A percentile compares a stretch with the other conserved stretches of the same genome.
phyloP scores from a whole-genome alignment of 2,888 invertebrate genomes.

The Epirrhoe tristata region DNA sequence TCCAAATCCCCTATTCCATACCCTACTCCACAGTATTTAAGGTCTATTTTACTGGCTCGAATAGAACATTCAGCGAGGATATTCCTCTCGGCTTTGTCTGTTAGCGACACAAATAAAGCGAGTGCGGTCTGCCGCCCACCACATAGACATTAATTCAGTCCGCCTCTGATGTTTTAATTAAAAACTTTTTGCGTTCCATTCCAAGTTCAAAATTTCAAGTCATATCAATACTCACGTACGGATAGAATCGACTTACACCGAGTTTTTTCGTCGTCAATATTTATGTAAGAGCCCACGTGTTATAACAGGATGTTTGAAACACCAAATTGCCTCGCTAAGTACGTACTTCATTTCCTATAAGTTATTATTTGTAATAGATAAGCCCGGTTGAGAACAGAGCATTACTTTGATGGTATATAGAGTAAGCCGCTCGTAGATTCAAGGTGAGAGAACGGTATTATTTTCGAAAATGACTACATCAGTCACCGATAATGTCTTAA shows the following conservation, averaged over 20 bases:
- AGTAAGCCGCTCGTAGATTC: slow-evolving; percentile 75
- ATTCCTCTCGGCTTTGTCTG: slow-evolving; percentile 70
- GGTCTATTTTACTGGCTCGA: slow-evolving; percentile 47
- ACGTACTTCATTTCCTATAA: slow-evolving; percentile 77
- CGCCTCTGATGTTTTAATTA: slow-evolving; percentile 73
- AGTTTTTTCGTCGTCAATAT: slow-evolving; percentile 72
- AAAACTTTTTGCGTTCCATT: slow-evolving; percentile 48
- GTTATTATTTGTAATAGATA: slow-evolving; percentile 78
- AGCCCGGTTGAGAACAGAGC: slow-evolving; percentile 62
- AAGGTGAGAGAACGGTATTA: slow-evolving; percentile 74
- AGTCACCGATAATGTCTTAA: slow-evolving; percentile 77
- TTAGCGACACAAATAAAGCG: slow-evolving; percentile 73
- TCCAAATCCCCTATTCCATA: slow-evolving; percentile 40
- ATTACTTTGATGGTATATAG: slow-evolving; percentile 80
- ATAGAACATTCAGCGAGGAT: slow-evolving; percentile 65
- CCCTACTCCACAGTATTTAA: slow-evolving; percentile 46
- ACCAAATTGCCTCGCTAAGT: slow-evolving; percentile 72
- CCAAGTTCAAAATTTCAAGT: slow-evolving; percentile 27
- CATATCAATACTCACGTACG: slow-evolving; percentile 40
- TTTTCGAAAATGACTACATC: slow-evolving; percentile 83
- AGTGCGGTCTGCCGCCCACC: slow-evolving; percentile 71
- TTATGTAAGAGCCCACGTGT: slow-evolving; percentile 76
- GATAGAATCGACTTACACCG: slow-evolving; percentile 67
- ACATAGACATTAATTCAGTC: slow-evolving; percentile 60
- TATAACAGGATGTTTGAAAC: slow-evolving; percentile 81